Evolutionary conservation across 2,888 invertebrate genomes (phyloP).

Genomic region (Oligia latruncula): DNA sequence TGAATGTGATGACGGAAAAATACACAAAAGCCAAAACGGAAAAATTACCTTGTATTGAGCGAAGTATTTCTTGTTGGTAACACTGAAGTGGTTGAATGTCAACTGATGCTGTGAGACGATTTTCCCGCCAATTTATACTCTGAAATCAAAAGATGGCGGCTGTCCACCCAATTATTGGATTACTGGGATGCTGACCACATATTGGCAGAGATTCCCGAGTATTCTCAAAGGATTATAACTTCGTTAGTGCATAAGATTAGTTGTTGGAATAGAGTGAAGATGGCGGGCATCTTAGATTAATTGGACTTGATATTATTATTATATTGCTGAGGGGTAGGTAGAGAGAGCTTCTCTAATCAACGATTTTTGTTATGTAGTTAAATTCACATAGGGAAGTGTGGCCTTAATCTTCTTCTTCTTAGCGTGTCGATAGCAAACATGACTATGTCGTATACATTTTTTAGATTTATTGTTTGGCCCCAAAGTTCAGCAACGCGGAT

Average conservation of each 20-base stretch:
- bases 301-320: background rate
- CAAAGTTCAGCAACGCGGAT: no score
- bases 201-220: slow-evolving; percentile 73
- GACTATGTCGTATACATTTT: background rate
- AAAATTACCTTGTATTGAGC: slow-evolving; percentile 68
- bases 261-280: slow-evolving; percentile 56
- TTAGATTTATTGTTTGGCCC: no score
- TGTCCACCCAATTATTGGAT: slow-evolving; percentile 85
- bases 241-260: slow-evolving; percentile 81
- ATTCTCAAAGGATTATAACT: slow-evolving; percentile 82
- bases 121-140: slow-evolving; percentile 82
- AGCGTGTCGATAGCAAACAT: background rate
- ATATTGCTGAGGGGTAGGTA: background rate
- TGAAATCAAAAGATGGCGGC: slow-evolving; percentile 71
- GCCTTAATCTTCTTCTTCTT: background rate
- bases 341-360: background rate
- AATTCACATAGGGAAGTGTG: background rate
- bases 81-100: slow-evolving; percentile 73
- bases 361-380: background rate
- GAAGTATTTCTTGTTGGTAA: slow-evolving; percentile 73
- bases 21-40: background rate
- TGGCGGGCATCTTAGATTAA: slow-evolving; percentile 55
- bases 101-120: slow-evolving; percentile 79
- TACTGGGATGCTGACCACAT: slow-evolving; percentile 84
- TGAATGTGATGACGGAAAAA: background rate